Evolutionary conservation across 2,888 invertebrate genomes (phyloP).

Genomic region (Aphodius sticticus): DNA sequence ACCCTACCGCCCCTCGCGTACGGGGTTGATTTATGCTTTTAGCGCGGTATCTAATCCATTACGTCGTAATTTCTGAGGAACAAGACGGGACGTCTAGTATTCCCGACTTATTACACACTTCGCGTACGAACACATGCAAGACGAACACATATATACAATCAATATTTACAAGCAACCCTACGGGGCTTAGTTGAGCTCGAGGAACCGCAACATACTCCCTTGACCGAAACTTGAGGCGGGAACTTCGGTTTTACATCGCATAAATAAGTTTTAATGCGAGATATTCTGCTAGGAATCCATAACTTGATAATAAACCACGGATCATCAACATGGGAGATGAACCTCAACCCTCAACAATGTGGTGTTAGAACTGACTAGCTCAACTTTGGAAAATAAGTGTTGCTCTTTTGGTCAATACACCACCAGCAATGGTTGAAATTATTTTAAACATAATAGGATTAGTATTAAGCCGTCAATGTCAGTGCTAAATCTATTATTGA

Average conservation of each 20-base stretch:
- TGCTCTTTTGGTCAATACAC: too few species aligned
- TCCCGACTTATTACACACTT: background rate
- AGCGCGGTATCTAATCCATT: background rate
- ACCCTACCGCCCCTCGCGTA: background rate
- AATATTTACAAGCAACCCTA: background rate
- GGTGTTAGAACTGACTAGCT: too few species aligned
- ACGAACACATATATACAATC: background rate
- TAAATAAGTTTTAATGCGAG: background rate
- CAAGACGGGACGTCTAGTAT: background rate
- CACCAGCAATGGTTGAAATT: too few species aligned
- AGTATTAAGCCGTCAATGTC: too few species aligned
- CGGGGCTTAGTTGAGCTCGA: background rate
- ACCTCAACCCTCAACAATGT: too few species aligned
- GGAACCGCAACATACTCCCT: background rate
- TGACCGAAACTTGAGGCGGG: background rate
- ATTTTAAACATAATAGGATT: too few species aligned
- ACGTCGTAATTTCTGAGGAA: background rate
- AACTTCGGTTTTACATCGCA: conserved; percentile 4
- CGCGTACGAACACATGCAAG: background rate
- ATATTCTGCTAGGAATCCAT: background rate
- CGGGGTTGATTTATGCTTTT: background rate
- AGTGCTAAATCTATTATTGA: too few species aligned
- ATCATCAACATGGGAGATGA: too few species aligned
- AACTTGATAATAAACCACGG: background rate
- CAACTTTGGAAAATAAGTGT: too few species aligned